Evolutionary conservation across 2,113 vertebrate genomes (phyloP), one percentile per base, ranked within the genome.

Genomic region (Lamprotornis superbus): DNA sequence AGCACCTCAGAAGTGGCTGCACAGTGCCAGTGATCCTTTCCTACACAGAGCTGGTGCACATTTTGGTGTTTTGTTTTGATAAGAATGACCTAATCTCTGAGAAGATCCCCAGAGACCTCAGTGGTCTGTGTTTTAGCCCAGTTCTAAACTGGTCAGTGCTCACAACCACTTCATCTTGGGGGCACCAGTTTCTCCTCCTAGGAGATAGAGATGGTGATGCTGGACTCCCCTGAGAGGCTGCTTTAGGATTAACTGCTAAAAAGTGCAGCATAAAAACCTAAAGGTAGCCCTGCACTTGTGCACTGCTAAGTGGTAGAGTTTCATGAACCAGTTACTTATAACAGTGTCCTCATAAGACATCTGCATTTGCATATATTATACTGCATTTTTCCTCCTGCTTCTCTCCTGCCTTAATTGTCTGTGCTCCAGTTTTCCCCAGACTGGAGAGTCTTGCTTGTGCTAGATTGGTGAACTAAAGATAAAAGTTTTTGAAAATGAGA

Each of bases 381-480:
- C 49, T 86, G 79, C 56, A 18, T 90, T 93, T 69, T 92, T 83
- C 52, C 60, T 91, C 15, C 37, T 76, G 22, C 52, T 83, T 89
- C 67, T 94, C 35, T 74, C 27, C 81, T 73, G 44, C 77, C 56
- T 89, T 88, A 74, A 92, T 95, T 92, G 73, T 91, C 61, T 84
- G 64, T 87, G 87, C 63, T 92, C 64, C 83, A 60, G 55, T 93
- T 96, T 93, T 88, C 71, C 79, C 82, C 90, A 60, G 83, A 37
- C 75, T 69, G 71, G 67, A 79, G 65, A 85, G 31, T 90, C 42
- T 82, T 90, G 83, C 84, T 67, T 83, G 55, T 92, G 85, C 79
- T 96, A 35, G 39, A 80, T 53, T 49, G 76, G 56, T 0, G 1
- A 93, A 44, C 47, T 83, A 40, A 90, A 94, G 91, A 83, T 57